A percentile compares a stretch with the other conserved stretches of the same genome.
Evolutionary conservation across 2,113 vertebrate species (phyloP).

Genomic region (Gallinago undulata): DNA sequence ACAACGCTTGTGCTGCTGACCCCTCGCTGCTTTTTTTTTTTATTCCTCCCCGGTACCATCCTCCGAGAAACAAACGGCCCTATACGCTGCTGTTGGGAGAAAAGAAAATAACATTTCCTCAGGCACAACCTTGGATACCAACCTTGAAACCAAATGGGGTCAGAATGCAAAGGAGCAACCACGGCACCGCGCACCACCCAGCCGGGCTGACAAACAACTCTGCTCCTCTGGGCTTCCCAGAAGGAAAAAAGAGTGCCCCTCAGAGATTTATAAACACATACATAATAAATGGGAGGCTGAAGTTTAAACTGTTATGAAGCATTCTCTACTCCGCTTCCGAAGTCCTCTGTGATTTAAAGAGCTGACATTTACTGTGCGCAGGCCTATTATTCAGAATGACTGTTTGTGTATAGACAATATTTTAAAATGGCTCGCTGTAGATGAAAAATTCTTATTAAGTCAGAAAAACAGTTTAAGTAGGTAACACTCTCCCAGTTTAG

Average conservation of each 20-base stretch:
- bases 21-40: background rate
- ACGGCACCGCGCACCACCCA: conserved; percentile 15
- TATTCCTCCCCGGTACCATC: background rate
- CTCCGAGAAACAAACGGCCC: conserved; percentile 36
- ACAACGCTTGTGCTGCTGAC: background rate
- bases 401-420: conserved; percentile 95
- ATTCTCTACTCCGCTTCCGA: conserved; percentile 82
- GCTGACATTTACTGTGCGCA: conserved; percentile 95
- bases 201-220: conserved; percentile 72
- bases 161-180: conserved; percentile 45
- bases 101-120: conserved; percentile 61
- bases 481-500: conserved; percentile 80
- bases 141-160: conserved; percentile 69
- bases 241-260: conserved; percentile 83
- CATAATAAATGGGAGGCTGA: conserved; percentile 91
- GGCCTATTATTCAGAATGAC: conserved; percentile 99
- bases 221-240: conserved; percentile 73
- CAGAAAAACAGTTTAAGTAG: conserved; percentile 80
- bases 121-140: conserved; percentile 70
- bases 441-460: conserved; percentile 90
- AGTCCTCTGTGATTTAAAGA: conserved; percentile 93
- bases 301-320: conserved; percentile 94
- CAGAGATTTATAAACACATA: conserved; percentile 97
- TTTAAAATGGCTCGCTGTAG: conserved; percentile 88
- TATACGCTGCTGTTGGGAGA: background rate